Conservation (phyloP, 1,140 invertebrate species). For the Drosophila miranda region DNA sequence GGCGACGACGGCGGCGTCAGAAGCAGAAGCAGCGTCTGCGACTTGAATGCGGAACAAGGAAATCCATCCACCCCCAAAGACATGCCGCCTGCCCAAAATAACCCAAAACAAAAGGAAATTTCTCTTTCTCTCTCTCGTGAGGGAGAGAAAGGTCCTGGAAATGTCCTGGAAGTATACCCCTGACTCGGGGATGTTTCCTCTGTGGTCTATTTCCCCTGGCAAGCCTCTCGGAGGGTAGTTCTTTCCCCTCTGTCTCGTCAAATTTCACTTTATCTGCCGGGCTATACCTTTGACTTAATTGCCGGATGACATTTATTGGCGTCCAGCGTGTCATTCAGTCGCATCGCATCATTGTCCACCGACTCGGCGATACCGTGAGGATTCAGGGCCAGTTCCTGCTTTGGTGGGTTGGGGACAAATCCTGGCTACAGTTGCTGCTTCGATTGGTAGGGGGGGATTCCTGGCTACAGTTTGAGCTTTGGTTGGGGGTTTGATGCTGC, state of each 20-base stretch:
- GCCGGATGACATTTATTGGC: slow-evolving; percentile 61
- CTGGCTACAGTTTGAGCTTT: no score
- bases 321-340: slow-evolving; percentile 45
- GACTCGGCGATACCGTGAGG: slow-evolving; percentile 2
- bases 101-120: slow-evolving; percentile 63
- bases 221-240: neutral
- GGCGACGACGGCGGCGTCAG: slow-evolving; percentile 5
- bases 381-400: no score
- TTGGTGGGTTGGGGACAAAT: no score
- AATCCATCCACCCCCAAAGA: slow-evolving; percentile 6
- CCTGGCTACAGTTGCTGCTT: no score
- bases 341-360: slow-evolving; percentile 10
- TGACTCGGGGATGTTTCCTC: slow-evolving; percentile 12
- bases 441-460: no score
- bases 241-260: neutral
- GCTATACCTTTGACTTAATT: slow-evolving; percentile 44
- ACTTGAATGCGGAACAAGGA: slow-evolving; percentile 18
- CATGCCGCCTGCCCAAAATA: slow-evolving; percentile 54
- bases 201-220: slow-evolving; percentile 5
- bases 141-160: slow-evolving; percentile 45
- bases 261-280: neutral
- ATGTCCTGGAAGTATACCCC: slow-evolving; percentile 12
- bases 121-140: slow-evolving; percentile 1
- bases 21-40: slow-evolving; percentile 37
- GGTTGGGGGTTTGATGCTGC: no score